These are phyloP conservation scores for Crossoptilon crossoptilon DNA, from an alignment of 2,797 vertebrate species.

Conservation along the genomic window DNA sequence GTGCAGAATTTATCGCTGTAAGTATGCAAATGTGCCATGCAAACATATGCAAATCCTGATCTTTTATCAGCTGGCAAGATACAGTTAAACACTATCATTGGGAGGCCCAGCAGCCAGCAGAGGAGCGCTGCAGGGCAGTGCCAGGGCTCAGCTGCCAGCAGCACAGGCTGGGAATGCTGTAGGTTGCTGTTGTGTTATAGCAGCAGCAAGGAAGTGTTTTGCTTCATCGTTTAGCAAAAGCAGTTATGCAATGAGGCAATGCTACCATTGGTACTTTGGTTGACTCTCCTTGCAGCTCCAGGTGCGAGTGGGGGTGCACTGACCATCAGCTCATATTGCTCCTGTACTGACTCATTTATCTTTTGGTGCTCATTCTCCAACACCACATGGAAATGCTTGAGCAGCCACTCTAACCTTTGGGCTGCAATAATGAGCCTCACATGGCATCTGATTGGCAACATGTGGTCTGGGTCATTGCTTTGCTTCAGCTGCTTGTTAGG, in stretches of 20 bases:
- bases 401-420: slow-evolving; percentile 35
- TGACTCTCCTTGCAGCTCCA: background rate
- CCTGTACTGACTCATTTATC: background rate
- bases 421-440: slow-evolving; percentile 58
- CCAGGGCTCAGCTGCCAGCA: background rate
- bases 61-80: background rate
- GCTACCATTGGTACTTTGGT: background rate
- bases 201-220: background rate
- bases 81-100: slow-evolving; percentile 39
- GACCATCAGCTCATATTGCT: background rate
- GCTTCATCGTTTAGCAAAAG: background rate
- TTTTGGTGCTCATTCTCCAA: background rate
- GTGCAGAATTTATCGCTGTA: background rate
- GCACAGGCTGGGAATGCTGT: rapidly evolving
- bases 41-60: background rate
- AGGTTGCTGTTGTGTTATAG: background rate
- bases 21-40: background rate
- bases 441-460: slow-evolving; percentile 24
- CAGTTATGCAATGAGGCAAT: rapidly evolving
- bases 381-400: slow-evolving; percentile 55
- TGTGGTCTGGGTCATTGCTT: slow-evolving; percentile 1
- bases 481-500: slow-evolving; percentile 40
- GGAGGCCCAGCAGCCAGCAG: slow-evolving; percentile 1
- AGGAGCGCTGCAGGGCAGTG: background rate
- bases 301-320: background rate